A percentile compares a stretch with the other conserved stretches of the same genome.
Conservation (phyloP, 2,888 invertebrate species). For the Eurytoma californica region DNA sequence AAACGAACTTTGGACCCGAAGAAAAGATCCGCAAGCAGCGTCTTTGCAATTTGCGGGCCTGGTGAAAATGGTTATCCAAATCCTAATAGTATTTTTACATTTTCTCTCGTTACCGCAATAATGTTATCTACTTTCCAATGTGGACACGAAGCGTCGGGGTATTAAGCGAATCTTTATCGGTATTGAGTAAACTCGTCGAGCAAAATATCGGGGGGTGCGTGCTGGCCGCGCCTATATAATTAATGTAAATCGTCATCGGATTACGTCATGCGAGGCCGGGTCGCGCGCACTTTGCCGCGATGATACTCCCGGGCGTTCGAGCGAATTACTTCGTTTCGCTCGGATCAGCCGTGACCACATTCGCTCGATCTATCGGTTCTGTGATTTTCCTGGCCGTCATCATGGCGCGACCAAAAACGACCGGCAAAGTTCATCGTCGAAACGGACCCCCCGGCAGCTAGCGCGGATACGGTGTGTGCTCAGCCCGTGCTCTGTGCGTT, state of each 20-base stretch:
- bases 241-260: slow-evolving; percentile 24
- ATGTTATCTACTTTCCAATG: no score
- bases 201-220: no score
- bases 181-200: no score
- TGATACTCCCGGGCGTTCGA: neutral
- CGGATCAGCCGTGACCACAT: neutral
- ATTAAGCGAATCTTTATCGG: no score
- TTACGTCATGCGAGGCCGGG: neutral
- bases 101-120: no score
- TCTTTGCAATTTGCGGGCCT: neutral
- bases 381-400: neutral
- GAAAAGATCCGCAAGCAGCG: neutral
- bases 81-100: no score
- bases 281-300: neutral
- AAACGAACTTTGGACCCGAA: neutral
- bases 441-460: no score
- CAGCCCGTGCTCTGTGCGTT: neutral
- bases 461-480: no score
- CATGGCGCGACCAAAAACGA: neutral
- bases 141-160: no score
- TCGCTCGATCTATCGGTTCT: neutral
- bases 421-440: neutral
- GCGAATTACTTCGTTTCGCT: slow-evolving; percentile 9
- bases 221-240: slow-evolving; percentile 4
- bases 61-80: no score